Conservation (phyloP, 2,797 vertebrate species). For the Holocentrus rufus region DNA sequence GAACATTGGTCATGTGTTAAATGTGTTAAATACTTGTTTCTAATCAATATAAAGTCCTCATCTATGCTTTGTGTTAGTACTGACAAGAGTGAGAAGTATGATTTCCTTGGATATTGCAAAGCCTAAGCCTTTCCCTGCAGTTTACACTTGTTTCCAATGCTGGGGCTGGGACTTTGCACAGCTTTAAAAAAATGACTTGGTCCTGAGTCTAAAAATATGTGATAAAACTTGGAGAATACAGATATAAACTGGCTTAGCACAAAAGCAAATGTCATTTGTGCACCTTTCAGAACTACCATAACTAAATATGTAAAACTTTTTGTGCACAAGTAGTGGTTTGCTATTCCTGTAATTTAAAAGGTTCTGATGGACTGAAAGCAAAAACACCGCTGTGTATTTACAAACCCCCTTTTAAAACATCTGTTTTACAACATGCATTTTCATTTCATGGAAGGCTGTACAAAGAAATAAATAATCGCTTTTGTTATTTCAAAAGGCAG, state of each 20-base stretch:
- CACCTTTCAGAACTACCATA: constrained; percentile 46
- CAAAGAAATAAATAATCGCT: constrained; percentile 70
- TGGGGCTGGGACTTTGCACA: constrained; percentile 7
- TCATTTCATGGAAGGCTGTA: constrained; percentile 68
- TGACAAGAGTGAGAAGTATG: constrained; percentile 10
- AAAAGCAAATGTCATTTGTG: constrained; percentile 33
- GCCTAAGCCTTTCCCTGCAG: constrained; percentile 51
- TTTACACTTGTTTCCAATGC: constrained; percentile 27
- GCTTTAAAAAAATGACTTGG: constrained; percentile 29
- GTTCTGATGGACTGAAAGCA: constrained; percentile 48
- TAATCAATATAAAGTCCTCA: constrained; percentile 2
- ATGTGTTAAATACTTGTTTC: constrained; percentile 15
- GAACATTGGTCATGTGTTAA: constrained; percentile 17
- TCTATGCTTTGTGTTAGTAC: constrained; percentile 8
- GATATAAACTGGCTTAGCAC: constrained; percentile 30
- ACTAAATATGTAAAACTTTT: constrained; percentile 4
- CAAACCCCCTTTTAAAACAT: constrained; percentile 57
- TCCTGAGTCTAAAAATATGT: constrained; percentile 30
- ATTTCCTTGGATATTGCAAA: constrained; percentile 11
- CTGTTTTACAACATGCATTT: constrained; percentile 66
- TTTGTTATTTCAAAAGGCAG: constrained; percentile 56
- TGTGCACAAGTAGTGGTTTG: constrained; percentile 67
- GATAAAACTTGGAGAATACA: constrained; percentile 11
- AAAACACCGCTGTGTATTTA: constrained; percentile 62
- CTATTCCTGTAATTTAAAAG: constrained; percentile 55